A percentile compares a stretch with the other conserved stretches of the same genome.
Evolutionary conservation across 1,140 invertebrate genomes (phyloP).

Genomic region (Aradophagus sp.): DNA sequence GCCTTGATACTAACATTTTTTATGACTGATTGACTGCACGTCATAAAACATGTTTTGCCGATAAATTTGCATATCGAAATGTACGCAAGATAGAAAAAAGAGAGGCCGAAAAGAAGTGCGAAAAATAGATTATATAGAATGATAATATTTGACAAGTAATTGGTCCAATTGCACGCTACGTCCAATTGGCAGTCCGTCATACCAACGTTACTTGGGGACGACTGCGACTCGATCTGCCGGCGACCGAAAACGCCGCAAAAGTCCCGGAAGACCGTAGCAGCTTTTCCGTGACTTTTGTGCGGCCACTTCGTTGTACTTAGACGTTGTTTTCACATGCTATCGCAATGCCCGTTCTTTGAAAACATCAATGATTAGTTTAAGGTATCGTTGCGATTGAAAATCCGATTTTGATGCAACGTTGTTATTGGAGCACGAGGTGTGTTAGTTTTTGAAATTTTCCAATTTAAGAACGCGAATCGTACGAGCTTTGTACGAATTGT

Average conservation of each 20-base stretch:
- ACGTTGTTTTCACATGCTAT: constrained; percentile 9
- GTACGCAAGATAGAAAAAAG: no score
- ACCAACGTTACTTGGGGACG: constrained; percentile 4
- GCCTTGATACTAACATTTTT: no score
- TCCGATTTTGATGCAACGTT: constrained; percentile 28
- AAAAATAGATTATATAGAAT: no score
- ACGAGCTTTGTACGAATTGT: no score
- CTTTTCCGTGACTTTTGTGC: constrained; percentile 36
- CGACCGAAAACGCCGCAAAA: constrained; percentile 14
- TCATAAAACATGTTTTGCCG: no score
- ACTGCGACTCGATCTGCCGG: constrained; percentile 2
- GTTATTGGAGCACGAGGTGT: constrained; percentile 11
- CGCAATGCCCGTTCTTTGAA: constrained; percentile 2
- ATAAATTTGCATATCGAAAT: not conserved
- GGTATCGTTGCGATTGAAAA: constrained; percentile 1
- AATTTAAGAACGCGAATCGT: not conserved
- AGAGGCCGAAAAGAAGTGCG: not conserved
- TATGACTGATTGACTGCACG: no score
- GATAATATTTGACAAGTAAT: no score
- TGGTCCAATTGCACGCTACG: constrained; percentile 8
- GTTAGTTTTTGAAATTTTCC: constrained; percentile 19
- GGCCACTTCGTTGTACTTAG: constrained; percentile 35
- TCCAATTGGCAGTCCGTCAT: constrained; percentile 35
- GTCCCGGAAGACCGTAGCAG: constrained; percentile 22
- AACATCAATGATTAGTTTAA: constrained; percentile 26